phyloP scores from a whole-genome alignment of 2,113 vertebrate genomes.

The Corvus moneduloides region DNA sequence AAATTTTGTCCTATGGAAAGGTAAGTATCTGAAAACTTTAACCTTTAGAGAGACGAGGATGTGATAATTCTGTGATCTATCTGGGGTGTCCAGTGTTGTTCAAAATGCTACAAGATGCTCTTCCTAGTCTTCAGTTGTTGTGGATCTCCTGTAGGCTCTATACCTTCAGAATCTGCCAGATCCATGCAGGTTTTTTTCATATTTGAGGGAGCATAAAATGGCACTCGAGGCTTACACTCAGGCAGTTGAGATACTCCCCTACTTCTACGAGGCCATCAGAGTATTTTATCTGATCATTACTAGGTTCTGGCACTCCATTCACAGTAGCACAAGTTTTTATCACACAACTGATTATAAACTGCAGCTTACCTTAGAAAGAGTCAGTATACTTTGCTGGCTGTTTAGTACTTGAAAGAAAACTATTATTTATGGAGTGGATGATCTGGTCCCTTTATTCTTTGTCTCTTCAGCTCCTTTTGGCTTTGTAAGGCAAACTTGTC shows the following conservation, averaged over 20 bases:
- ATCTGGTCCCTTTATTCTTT: not conserved
- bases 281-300: not conserved
- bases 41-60: not conserved
- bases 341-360: not conserved
- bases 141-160: not conserved
- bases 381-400: not conserved
- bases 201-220: not conserved
- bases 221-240: not conserved
- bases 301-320: not conserved
- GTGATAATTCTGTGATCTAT: not conserved
- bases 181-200: not conserved
- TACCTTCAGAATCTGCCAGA: not conserved
- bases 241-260: not conserved
- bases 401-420: not conserved
- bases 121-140: not conserved
- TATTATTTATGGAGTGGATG: not conserved
- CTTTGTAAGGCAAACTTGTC: not conserved
- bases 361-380: not conserved
- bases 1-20: not conserved
- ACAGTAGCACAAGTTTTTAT: not conserved
- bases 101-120: not conserved
- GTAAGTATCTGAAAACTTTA: not conserved
- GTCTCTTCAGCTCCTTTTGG: not conserved
- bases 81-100: not conserved
- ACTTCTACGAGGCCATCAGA: not conserved